Evolutionary conservation across 1,140 invertebrate genomes (phyloP).

Genomic region (Eupristina koningsbergeri): DNA sequence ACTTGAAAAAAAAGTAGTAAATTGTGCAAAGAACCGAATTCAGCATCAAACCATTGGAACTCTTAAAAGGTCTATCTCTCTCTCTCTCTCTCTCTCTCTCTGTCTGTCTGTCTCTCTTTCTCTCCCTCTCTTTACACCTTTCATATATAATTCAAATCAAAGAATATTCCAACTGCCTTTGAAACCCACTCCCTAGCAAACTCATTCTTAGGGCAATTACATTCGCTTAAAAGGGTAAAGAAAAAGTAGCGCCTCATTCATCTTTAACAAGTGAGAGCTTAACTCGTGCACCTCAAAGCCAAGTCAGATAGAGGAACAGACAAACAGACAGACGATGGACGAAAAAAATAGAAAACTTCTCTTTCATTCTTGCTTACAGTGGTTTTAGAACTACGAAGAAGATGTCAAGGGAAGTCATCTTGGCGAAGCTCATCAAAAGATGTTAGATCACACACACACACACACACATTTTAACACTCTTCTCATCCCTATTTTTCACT

Average conservation of each 20-base stretch:
- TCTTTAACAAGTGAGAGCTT: slow-evolving; percentile 23
- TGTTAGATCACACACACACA: background rate
- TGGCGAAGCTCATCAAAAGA: slow-evolving; percentile 33
- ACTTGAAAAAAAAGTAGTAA: background rate
- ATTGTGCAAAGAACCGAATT: background rate
- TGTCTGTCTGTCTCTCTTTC: too few species aligned
- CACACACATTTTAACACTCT: background rate
- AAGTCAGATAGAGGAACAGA: slow-evolving; percentile 31
- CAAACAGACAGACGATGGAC: too few species aligned
- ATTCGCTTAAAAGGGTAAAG: slow-evolving; percentile 45
- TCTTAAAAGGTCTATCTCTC: background rate
- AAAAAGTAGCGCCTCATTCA: slow-evolving; percentile 32
- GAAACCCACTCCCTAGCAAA: slow-evolving; percentile 27
- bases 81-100: too few species aligned
- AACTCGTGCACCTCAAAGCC: slow-evolving; percentile 26
- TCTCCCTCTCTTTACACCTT: too few species aligned
- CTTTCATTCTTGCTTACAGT: slow-evolving; percentile 30
- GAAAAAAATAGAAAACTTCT: slow-evolving; percentile 19
- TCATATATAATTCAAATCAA: slow-evolving; percentile 27
- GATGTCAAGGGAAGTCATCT: background rate
- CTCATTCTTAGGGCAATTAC: slow-evolving; percentile 47
- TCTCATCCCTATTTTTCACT: background rate
- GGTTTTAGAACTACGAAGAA: background rate
- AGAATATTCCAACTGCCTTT: slow-evolving; percentile 17
- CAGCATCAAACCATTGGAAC: background rate